Percentiles rank a stretch among this genome's conserved stretches.
Conservation (phyloP, 2,797 vertebrate species). For the Loriculus beryllinus region DNA sequence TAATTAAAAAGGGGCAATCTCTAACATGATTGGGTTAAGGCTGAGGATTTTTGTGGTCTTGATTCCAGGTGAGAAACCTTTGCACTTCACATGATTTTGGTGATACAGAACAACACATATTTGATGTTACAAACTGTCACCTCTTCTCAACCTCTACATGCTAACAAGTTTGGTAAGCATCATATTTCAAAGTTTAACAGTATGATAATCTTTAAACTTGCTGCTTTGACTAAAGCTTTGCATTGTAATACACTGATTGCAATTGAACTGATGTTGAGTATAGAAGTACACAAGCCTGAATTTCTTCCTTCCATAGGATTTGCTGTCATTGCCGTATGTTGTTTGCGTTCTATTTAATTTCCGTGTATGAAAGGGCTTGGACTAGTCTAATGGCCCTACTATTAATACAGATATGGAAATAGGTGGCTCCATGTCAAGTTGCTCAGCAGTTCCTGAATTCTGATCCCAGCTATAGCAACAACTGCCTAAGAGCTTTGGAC, state of each 20-base stretch:
- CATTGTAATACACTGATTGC: not conserved
- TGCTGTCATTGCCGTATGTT: not conserved
- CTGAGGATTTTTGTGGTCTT: not conserved
- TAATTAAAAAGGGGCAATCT: not conserved
- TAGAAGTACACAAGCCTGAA: not conserved
- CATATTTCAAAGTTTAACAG: not conserved
- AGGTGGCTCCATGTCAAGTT: not conserved
- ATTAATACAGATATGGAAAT: not conserved
- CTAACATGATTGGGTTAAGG: not conserved
- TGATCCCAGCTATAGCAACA: not conserved
- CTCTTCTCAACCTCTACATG: not conserved
- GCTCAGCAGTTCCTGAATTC: not conserved
- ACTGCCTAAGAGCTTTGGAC: not conserved
- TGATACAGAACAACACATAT: not conserved
- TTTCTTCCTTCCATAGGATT: not conserved
- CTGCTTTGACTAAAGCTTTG: not conserved
- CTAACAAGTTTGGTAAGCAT: conserved; percentile 31
- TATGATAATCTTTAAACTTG: conserved; percentile 16
- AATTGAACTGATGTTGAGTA: not conserved
- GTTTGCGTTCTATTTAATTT: not conserved
- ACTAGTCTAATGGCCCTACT: not conserved
- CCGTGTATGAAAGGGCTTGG: not conserved
- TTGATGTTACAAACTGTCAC: conserved; percentile 15
- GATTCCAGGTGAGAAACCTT: conserved; percentile 2
- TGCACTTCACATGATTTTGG: not conserved